Conservation (phyloP, 1,140 invertebrate genomes). For the Drosophila orena region DNA sequence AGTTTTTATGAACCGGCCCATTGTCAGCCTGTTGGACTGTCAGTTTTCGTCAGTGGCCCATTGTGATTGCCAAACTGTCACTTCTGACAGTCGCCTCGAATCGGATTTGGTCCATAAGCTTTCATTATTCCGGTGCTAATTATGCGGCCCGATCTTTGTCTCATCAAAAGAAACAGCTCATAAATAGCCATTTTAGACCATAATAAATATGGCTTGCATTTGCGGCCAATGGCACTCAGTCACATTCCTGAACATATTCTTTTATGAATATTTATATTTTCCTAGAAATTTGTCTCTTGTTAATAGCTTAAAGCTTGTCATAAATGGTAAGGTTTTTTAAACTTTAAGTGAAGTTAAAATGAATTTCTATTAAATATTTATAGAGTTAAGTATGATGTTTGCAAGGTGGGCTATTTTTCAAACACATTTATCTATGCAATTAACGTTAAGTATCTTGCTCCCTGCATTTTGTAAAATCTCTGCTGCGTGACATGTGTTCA, state of each 20-base stretch:
- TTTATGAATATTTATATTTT: conserved; percentile 19
- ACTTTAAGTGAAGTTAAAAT: not conserved
- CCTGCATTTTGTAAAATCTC: too few species aligned
- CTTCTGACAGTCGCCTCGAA: conserved; percentile 57
- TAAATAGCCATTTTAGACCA: conserved; percentile 51
- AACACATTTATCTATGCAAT: too few species aligned
- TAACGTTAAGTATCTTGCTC: too few species aligned
- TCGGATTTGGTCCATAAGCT: conserved; percentile 65
- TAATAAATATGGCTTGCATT: conserved; percentile 24
- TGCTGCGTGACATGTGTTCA: not conserved
- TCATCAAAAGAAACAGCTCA: conserved; percentile 30
- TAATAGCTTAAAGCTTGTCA: conserved; percentile 1
- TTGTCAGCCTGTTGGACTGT: conserved; percentile 57
- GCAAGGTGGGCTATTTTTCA: too few species aligned
- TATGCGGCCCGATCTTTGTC: conserved; percentile 56
- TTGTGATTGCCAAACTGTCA: conserved; percentile 59
- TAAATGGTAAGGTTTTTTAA: conserved; percentile 1
- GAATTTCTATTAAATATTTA: not conserved
- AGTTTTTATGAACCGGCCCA: conserved; percentile 63
- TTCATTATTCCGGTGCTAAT: conserved; percentile 76
- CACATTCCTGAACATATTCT: conserved; percentile 2
- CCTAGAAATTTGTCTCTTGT: conserved; percentile 3
- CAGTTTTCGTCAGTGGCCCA: conserved; percentile 29
- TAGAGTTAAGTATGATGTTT: too few species aligned
- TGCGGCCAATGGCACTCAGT: conserved; percentile 17